Base-by-base conservation (phyloP, 1,140 invertebrate genomes). In the Tenebrio molitor region DNA sequence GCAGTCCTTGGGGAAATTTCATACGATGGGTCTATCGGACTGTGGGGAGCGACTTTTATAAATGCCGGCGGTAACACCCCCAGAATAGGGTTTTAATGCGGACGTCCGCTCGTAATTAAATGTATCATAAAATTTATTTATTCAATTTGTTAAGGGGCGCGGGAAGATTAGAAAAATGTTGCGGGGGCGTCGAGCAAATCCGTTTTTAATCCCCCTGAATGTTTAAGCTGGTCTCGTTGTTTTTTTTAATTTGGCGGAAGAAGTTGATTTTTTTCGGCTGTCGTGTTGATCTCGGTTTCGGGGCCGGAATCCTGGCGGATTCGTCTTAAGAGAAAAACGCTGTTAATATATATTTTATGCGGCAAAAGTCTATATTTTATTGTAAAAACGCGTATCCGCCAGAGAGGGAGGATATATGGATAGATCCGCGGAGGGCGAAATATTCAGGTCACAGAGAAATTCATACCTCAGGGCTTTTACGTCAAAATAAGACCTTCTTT, bases 381-480 rank as follows among this genome's bases (percentile, higher is more conserved):
- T 33, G 50, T 58, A 58, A 58, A 39, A 58, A 25, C 23, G 50
- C 50, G 50, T 58, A 12, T 29, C 50, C 50, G 50, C 50, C n/a
- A 33, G 21, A 58, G 21, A 58, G 21, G 23, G 15, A 58, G 50
- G 23, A 58, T 58, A 58, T 58, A 25, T 58, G 23, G 50, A 58
- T 58, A 58, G 50, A 58, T 58, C 44, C 23, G 15, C 23, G 34
- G 2, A 17, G 64, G 25, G 17, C 64, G 64, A 72, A 53, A 66
- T 72, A 72, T 72, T 72, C 70, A 66, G 70, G 70, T 72, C 70
- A 58, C 70, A 58, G 62, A 72, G 42, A 72, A 72, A 72, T 67
- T 50, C 70, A 46, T 72, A 72, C 70, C 70, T 72, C 58, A 23
- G 70, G 70, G 70, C 70, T 46, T 72, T 72, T 65, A 72, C 44